phyloP scores from a whole-genome alignment of 2,797 vertebrate species.

The Ispidina picta region DNA sequence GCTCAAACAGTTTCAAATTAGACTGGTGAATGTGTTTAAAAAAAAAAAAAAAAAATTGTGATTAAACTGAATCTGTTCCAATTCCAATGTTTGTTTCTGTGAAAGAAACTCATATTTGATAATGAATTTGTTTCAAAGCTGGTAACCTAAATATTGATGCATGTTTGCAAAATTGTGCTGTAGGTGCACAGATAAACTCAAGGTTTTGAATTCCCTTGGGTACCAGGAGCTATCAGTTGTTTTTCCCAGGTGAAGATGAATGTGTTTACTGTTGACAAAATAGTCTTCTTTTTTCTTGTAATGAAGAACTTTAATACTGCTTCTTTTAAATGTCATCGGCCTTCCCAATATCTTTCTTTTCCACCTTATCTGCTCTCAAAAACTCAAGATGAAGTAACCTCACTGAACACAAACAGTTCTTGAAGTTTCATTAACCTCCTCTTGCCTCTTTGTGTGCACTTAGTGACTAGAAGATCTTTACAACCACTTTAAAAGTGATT shows the following conservation, averaged over 20 bases:
- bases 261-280: conserved; percentile 33
- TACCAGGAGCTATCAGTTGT: background rate
- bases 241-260: conserved; percentile 5
- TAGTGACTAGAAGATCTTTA: conserved; percentile 26
- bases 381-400: conserved; percentile 11
- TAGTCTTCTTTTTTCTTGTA: background rate
- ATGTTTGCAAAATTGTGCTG: background rate
- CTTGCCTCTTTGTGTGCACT: background rate
- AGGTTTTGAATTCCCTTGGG: background rate
- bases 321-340: conserved; percentile 23
- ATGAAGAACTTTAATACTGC: background rate
- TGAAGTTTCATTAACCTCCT: conserved; percentile 48
- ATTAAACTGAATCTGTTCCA: background rate
- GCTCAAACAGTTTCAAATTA: conserved; percentile 46
- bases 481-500: conserved; percentile 2
- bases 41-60: background rate
- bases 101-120: background rate
- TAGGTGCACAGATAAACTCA: background rate
- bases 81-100: background rate
- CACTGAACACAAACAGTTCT: background rate
- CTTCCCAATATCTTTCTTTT: conserved; percentile 1
- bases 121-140: background rate
- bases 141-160: background rate
- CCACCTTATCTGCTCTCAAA: conserved; percentile 19
- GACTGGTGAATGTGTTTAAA: conserved; percentile 7